Percentiles rank a stretch among this genome's conserved stretches.
Conservation (phyloP, 2,113 vertebrate genomes). For the Rhinichthys klamathensis region DNA sequence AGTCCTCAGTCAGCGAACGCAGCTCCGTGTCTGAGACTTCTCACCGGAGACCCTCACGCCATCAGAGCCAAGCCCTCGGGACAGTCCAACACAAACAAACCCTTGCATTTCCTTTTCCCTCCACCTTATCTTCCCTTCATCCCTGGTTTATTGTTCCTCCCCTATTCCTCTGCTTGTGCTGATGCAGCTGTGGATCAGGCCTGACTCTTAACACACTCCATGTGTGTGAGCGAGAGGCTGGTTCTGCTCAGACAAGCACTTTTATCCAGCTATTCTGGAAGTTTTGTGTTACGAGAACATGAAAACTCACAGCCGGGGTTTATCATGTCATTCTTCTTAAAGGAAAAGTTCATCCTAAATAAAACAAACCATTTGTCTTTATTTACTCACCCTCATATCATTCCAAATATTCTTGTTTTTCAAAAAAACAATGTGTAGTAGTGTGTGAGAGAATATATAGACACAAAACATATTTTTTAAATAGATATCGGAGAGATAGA, state of each 20-base stretch:
- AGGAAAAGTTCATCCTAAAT: background rate
- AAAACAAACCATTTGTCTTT: background rate
- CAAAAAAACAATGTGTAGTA: too few species aligned
- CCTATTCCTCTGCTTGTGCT: constrained; percentile 23
- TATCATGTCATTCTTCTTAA: background rate
- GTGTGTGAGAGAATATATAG: too few species aligned
- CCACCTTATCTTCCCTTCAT: constrained; percentile 33
- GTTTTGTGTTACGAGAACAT: background rate
- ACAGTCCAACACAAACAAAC: constrained; percentile 37
- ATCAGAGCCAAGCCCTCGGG: constrained; percentile 1
- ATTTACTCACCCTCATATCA: background rate
- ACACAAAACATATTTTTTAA: background rate
- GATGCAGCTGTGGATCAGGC: constrained; percentile 38
- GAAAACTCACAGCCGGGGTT: background rate
- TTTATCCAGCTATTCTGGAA: background rate
- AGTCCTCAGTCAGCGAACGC: constrained; percentile 14
- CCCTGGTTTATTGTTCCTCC: constrained; percentile 26
- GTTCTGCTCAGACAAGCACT: background rate
- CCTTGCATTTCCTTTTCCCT: constrained; percentile 38
- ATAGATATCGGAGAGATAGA: background rate
- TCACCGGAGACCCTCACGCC: constrained; percentile 30
- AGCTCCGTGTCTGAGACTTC: background rate
- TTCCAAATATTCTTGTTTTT: too few species aligned
- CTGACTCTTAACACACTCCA: constrained; percentile 12
- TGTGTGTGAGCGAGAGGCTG: constrained; percentile 1